Percentiles rank a stretch among this genome's conserved stretches.
Evolutionary conservation across 1,140 invertebrate genomes (phyloP).

Genomic region (Magallana angulata): DNA sequence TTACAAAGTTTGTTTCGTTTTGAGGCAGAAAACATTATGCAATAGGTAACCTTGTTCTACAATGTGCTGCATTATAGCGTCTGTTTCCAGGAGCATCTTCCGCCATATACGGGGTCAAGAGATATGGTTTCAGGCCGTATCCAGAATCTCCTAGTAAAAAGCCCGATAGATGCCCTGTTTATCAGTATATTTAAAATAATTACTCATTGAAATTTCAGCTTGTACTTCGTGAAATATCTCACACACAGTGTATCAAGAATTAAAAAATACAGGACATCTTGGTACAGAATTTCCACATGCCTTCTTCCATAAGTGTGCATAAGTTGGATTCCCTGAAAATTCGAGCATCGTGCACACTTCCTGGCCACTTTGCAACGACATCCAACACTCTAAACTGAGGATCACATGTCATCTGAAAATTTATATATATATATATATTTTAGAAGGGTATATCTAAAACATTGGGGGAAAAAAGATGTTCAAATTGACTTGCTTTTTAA

Average conservation of each 20-base stretch:
- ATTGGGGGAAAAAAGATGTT: too few relatives aligned
- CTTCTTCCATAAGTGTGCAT: background rate
- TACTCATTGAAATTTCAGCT: background rate
- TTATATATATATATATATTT: too few relatives aligned
- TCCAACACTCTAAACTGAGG: background rate
- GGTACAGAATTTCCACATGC: background rate
- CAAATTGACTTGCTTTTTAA: too few relatives aligned
- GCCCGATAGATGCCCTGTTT: slow-evolving; percentile 39
- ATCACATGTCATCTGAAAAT: slow-evolving; percentile 12
- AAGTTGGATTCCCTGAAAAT: background rate
- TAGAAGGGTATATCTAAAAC: too few relatives aligned
- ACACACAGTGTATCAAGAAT: too few relatives aligned
- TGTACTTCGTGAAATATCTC: too few relatives aligned
- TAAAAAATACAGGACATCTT: too few relatives aligned
- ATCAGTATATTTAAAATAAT: background rate
- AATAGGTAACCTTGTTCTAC: slow-evolving; percentile 25
- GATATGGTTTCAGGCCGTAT: slow-evolving; percentile 10
- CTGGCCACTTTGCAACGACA: background rate
- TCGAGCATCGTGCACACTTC: background rate
- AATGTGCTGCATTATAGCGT: slow-evolving; percentile 34
- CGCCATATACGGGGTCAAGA: slow-evolving; percentile 44
- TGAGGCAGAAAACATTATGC: background rate
- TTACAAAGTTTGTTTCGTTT: background rate
- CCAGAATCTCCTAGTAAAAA: slow-evolving; percentile 45
- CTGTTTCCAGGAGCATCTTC: background rate